These are phyloP conservation scores for Drosophila acutilabella DNA, from an alignment of 2,888 invertebrate genomes.

Conservation along the genomic window DNA sequence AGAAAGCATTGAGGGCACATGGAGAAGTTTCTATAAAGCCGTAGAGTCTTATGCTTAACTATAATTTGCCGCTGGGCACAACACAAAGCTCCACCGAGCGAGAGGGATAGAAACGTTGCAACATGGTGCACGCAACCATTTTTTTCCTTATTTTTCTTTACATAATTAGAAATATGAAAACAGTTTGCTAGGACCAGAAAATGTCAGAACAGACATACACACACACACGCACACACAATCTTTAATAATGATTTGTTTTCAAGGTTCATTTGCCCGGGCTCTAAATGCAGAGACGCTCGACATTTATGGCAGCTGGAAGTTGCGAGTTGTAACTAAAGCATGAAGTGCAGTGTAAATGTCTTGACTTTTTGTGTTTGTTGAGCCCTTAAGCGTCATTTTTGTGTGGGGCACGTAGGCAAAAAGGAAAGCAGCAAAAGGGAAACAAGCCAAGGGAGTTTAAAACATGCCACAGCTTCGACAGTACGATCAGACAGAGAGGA, in stretches of 20 bases:
- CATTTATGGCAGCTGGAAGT: conserved; percentile 1
- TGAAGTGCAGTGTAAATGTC: conserved; percentile 80
- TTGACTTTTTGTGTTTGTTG: conserved; percentile 81
- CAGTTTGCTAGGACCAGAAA: conserved; percentile 1
- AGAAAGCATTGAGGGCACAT: neutral
- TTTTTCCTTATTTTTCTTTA: conserved; percentile 53
- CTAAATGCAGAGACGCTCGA: conserved; percentile 6
- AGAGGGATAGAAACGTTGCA: conserved; percentile 35
- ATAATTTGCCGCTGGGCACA: conserved; percentile 59
- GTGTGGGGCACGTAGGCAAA: conserved; percentile 36
- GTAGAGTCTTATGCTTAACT: conserved; percentile 62
- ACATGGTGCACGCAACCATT: conserved; percentile 42
- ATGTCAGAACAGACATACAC: neutral
- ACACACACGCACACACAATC: conserved; percentile 6
- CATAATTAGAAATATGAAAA: conserved; percentile 78
- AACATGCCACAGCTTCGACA: conserved; percentile 4
- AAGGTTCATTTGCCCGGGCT: conserved; percentile 72
- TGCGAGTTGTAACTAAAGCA: conserved; percentile 27
- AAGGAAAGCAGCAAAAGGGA: neutral
- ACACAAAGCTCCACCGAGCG: neutral
- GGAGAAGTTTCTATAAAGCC: conserved; percentile 6
- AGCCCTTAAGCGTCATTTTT: conserved; percentile 73
- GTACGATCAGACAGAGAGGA: neutral
- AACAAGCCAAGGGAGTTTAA: neutral
- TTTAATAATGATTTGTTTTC: conserved; percentile 76